Evolutionary conservation across 2,797 vertebrate genomes (phyloP).

Genomic region (Scyliorhinus canicula): DNA sequence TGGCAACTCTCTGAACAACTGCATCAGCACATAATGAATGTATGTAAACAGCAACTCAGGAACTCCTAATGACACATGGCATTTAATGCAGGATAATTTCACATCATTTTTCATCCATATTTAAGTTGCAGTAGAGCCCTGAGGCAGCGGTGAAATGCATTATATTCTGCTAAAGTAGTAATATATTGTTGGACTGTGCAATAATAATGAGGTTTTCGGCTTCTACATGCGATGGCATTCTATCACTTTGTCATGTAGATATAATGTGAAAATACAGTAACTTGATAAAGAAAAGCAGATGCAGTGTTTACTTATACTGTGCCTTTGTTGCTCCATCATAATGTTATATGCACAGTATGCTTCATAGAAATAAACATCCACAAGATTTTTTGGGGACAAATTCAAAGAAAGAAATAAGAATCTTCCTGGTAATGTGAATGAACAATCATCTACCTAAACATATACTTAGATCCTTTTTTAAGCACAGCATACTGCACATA

Average conservation of each 20-base stretch:
- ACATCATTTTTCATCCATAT: constrained; percentile 31
- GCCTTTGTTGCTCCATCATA: background rate
- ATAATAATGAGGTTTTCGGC: constrained; percentile 27
- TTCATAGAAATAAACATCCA: background rate
- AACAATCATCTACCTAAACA: background rate
- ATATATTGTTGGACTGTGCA: constrained; percentile 8
- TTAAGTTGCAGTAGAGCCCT: constrained; percentile 24
- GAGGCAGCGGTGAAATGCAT: constrained; percentile 25
- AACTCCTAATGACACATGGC: constrained; percentile 11
- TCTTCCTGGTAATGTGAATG: background rate
- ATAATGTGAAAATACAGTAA: constrained; percentile 14
- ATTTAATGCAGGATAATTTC: constrained; percentile 23
- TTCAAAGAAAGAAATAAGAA: background rate
- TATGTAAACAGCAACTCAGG: constrained; percentile 5
- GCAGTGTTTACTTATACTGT: constrained; percentile 9
- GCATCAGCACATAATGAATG: background rate
- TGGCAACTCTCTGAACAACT: background rate
- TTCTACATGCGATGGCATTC: background rate
- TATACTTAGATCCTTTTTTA: background rate
- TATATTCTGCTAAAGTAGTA: constrained; percentile 27
- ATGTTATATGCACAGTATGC: background rate
- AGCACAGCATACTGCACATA: background rate
- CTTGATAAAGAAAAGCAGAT: background rate
- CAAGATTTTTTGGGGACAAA: background rate
- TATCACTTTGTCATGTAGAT: constrained; percentile 17